Conservation (phyloP, 2,888 invertebrate genomes). For the Eilema depressum region DNA sequence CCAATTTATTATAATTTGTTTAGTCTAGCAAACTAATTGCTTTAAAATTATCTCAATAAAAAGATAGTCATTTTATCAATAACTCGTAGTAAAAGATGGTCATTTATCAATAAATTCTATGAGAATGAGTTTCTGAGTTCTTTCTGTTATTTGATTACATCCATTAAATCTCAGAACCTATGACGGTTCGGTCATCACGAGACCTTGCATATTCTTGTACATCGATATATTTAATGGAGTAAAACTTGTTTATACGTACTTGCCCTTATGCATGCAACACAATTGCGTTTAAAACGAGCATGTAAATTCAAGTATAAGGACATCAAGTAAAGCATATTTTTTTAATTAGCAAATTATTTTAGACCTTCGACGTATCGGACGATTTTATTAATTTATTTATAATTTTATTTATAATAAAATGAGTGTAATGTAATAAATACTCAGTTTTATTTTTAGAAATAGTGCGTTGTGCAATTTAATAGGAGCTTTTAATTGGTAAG, state of each 20-base stretch:
- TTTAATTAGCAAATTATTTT: neutral
- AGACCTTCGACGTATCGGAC: conserved; percentile 10
- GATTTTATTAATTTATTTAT: neutral
- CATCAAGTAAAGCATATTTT: conserved; percentile 13
- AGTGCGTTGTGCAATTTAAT: neutral
- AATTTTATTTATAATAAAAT: neutral
- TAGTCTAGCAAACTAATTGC: too few species aligned
- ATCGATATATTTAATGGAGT: conserved; percentile 8
- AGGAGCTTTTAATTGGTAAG: neutral
- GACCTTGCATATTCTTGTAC: neutral
- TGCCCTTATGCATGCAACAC: neutral
- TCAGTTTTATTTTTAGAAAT: neutral
- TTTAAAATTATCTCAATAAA: too few species aligned
- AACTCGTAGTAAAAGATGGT: too few species aligned
- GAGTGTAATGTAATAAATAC: neutral
- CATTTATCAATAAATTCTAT: too few species aligned
- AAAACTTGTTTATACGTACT: conserved; percentile 11
- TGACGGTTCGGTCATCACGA: neutral
- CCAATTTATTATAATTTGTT: too few species aligned
- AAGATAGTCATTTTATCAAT: too few species aligned
- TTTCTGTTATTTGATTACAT: neutral
- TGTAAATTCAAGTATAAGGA: conserved; percentile 20
- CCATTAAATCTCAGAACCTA: neutral
- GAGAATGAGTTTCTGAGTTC: neutral
- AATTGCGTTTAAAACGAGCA: conserved; percentile 7